Percentiles rank a stretch among this genome's conserved stretches.
Conservation (phyloP, 2,113 vertebrate species). For the Antechinus flavipes region DNA sequence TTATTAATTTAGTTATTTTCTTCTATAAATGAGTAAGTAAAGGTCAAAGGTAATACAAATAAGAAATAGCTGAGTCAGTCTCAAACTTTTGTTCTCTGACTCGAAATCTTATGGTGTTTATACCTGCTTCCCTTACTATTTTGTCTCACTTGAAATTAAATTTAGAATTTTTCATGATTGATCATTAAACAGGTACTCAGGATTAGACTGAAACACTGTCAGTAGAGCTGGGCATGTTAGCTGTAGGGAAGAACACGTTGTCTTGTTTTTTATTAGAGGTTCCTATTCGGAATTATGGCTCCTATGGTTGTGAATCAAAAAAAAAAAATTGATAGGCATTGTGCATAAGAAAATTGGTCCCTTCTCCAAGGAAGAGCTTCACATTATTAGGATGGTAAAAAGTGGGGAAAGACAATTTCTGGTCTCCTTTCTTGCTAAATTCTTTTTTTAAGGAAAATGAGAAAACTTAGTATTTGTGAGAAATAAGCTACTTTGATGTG, state of each 20-base stretch:
- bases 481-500: conserved; percentile 34
- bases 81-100: neutral
- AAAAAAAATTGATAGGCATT: neutral
- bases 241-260: neutral
- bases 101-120: neutral
- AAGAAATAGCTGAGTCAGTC: neutral
- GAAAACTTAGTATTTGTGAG: conserved; percentile 15
- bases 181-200: neutral
- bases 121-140: neutral
- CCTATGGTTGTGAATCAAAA: neutral
- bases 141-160: neutral
- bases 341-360: neutral
- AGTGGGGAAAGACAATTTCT: neutral
- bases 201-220: neutral
- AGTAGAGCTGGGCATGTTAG: neutral
- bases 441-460: neutral
- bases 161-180: neutral
- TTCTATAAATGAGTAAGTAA: neutral
- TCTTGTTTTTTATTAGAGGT: neutral
- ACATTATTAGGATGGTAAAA: neutral
- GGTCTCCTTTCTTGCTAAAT: neutral
- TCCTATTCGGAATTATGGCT: neutral
- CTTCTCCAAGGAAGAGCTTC: neutral
- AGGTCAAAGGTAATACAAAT: neutral
- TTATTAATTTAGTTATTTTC: neutral